These are phyloP conservation scores for Diachasmimorpha longicaudata DNA, from an alignment of 1,140 invertebrate species.

Conservation along the genomic window DNA sequence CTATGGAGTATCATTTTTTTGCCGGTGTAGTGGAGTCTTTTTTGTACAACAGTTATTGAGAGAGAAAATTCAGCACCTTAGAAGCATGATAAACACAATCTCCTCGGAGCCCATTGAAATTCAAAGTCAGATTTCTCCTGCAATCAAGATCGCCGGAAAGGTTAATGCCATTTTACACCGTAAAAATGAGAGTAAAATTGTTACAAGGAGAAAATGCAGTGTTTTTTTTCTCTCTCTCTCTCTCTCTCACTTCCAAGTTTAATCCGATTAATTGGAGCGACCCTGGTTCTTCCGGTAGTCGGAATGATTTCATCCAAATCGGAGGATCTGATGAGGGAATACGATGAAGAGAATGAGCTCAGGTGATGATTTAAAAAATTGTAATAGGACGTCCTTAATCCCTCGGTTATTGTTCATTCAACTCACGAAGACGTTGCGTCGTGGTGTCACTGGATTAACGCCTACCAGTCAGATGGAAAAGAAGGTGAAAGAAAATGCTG, in stretches of 20 bases:
- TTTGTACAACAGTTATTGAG: neutral
- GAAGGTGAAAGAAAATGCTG: neutral
- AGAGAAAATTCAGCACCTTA: neutral
- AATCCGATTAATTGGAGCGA: neutral
- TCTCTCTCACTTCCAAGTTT: neutral
- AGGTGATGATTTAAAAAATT: neutral
- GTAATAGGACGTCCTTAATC: conserved; percentile 6
- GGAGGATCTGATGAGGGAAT: neutral
- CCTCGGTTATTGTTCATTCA: conserved; percentile 5
- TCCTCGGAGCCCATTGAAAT: neutral
- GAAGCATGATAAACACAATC: neutral
- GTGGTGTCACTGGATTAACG: conserved; percentile 17
- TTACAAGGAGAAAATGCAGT: neutral
- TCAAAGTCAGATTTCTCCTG: neutral
- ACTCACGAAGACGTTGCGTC: conserved; percentile 14
- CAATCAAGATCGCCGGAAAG: neutral
- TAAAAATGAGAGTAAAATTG: neutral
- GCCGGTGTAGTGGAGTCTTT: neutral
- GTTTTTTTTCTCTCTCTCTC: too few species aligned
- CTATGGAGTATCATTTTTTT: too few species aligned
- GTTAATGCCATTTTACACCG: neutral
- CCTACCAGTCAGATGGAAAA: conserved; percentile 8
- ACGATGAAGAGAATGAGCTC: neutral
- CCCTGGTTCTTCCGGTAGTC: neutral
- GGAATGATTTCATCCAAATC: neutral